Evolutionary conservation across 2,888 invertebrate genomes (phyloP).

Genomic region (Sinohyriopsis cumingii): DNA sequence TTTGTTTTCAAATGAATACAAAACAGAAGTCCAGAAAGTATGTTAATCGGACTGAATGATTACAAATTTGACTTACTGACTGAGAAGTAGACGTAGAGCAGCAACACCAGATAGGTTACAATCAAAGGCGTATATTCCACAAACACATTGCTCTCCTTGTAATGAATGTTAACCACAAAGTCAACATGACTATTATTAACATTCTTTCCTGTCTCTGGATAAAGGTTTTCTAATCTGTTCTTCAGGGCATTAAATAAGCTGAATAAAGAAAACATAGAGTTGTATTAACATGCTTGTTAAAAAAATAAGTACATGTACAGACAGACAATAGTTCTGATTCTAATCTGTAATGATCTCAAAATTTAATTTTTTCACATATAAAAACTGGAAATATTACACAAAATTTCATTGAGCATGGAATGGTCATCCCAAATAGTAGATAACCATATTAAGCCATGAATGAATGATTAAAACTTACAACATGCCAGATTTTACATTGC

Average conservation of each 20-base stretch:
- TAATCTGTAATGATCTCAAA: no score
- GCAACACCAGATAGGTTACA: constrained; percentile 87
- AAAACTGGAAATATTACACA: no score
- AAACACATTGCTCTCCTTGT: constrained; percentile 79
- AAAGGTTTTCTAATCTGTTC: constrained; percentile 51
- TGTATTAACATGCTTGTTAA: background rate
- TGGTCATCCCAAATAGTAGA: no score
- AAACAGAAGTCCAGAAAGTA: background rate
- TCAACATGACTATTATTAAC: constrained; percentile 56
- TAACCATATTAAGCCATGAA: no score
- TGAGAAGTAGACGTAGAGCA: constrained; percentile 95
- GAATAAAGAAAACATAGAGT: constrained; percentile 66
- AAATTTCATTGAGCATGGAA: no score
- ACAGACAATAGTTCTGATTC: background rate
- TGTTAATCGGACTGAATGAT: background rate
- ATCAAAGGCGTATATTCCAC: constrained; percentile 81
- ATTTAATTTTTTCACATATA: no score
- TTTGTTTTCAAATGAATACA: background rate
- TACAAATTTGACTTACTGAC: constrained; percentile 77
- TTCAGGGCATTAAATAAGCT: constrained; percentile 84
- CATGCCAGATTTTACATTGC: no score
- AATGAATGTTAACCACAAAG: constrained; percentile 82
- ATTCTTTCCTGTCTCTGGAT: constrained; percentile 53
- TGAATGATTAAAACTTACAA: no score
- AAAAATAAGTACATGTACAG: background rate